Evolutionary conservation across 2,888 invertebrate genomes (phyloP), one percentile per base, ranked within the genome.

Genomic region (Drosophila histrio): DNA sequence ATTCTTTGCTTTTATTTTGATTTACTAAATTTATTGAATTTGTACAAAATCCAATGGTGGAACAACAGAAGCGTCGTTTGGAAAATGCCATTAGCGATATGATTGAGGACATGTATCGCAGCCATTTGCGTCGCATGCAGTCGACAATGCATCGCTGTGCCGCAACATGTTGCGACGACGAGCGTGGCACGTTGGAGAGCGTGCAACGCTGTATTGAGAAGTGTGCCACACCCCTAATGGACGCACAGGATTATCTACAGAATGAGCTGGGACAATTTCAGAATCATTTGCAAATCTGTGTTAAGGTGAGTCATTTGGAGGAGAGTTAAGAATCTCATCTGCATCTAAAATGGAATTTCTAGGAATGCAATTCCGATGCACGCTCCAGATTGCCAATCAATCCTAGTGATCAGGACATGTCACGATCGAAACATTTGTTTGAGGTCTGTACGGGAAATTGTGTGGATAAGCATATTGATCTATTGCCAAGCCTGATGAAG

Each of bases 151-250:
- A 90, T 72, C 69, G 82, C 6, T 90, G 91, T 61, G 88, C 90
- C 0, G 81, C 89, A 6, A 47, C 50, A 6, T 90, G 91, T 38
- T 90, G 90, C 28, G 83, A 89, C 19, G 85, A 90, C 54, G 75
- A 73, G 0, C 75, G 76, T 1, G 89, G 90, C 4, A 75, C 67
- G 1, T 61, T 90, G 70, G 90, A 90, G 11, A 79, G 60, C 21
- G 90, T 90, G 0, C 91, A 90, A 17, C 68, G 57, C n/a, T 90
- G 90, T 52, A 90, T 90, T 22, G 90, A 90, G 68, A 89, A 87
- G 36, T 90, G 90, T 41, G 90, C 91, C 0, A 49, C 47, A 0
- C 90, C 90, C 0, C 41, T 90, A 9, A 71, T 88, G 72, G 83
- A 80, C 28, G 90, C 90, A 19, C 90, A 90, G 53, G 90, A 90